phyloP scores from a whole-genome alignment of 1,140 invertebrate genomes.

The Dryas iulia region DNA sequence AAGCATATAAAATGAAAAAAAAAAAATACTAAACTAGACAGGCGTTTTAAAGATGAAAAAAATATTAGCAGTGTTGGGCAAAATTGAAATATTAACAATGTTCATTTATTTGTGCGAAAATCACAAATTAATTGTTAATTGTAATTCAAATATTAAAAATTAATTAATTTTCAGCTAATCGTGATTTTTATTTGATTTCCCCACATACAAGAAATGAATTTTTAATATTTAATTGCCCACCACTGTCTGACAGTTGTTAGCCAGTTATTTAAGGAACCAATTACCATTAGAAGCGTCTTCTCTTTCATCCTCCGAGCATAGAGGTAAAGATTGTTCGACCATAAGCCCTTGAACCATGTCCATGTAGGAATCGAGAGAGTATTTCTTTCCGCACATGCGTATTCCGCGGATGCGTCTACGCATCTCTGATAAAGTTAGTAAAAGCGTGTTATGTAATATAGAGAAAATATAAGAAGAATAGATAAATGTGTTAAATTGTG shows the following conservation, averaged over 20 bases:
- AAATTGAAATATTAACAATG: too few species aligned
- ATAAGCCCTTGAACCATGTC: constrained; percentile 90
- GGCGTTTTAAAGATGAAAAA: neutral
- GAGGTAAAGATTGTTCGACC: constrained; percentile 78
- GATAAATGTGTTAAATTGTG: neutral
- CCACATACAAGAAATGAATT: too few species aligned
- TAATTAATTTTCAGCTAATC: too few species aligned
- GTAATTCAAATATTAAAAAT: too few species aligned
- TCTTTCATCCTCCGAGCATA: constrained; percentile 81
- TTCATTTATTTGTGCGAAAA: too few species aligned
- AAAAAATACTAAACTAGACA: too few species aligned
- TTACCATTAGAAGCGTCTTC: constrained; percentile 70
- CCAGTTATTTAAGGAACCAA: neutral
- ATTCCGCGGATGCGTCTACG: constrained; percentile 91
- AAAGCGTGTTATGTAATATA: constrained; percentile 6
- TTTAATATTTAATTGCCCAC: too few species aligned
- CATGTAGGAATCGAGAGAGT: constrained; percentile 94
- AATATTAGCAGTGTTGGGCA: too few species aligned
- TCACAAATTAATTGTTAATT: too few species aligned
- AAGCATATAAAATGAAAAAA: neutral
- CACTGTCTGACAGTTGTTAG: too few species aligned
- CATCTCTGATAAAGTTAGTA: constrained; percentile 78
- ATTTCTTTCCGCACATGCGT: constrained; percentile 90
- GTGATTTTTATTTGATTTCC: too few species aligned
- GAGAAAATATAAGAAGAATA: neutral